Evolutionary conservation across 1,140 invertebrate genomes (phyloP).

Genomic region (Calycopis cecrops): DNA sequence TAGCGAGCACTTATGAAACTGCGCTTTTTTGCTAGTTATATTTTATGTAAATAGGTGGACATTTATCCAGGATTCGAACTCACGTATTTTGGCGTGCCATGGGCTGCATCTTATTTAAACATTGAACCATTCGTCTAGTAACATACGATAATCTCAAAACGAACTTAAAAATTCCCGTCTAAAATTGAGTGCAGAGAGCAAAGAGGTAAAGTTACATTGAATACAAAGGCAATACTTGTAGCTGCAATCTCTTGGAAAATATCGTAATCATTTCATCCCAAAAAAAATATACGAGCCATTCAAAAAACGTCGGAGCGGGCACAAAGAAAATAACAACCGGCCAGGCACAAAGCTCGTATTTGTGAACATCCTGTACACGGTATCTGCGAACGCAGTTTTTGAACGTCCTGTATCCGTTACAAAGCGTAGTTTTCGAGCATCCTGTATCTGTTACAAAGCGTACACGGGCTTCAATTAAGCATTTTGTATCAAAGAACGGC

Average conservation of each 20-base stretch:
- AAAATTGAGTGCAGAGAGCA: no score
- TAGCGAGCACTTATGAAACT: no score
- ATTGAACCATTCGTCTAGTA: no score
- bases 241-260: constrained; percentile 3
- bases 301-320: neutral
- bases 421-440: neutral
- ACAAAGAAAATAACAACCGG: no score
- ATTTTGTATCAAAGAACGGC: constrained; percentile 16
- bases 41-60: no score
- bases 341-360: neutral
- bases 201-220: no score
- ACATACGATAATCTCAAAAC: no score
- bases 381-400: neutral
- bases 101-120: no score
- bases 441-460: constrained; percentile 11
- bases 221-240: neutral
- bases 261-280: neutral
- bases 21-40: no score
- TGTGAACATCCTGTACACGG: neutral
- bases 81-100: no score
- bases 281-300: constrained; percentile 1
- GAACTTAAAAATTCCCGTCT: no score
- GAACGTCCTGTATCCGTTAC: constrained; percentile 3
- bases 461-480: constrained; percentile 11
- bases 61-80: no score